Base-by-base conservation (phyloP, 2,888 invertebrate genomes). In the Melanotus villosus region DNA sequence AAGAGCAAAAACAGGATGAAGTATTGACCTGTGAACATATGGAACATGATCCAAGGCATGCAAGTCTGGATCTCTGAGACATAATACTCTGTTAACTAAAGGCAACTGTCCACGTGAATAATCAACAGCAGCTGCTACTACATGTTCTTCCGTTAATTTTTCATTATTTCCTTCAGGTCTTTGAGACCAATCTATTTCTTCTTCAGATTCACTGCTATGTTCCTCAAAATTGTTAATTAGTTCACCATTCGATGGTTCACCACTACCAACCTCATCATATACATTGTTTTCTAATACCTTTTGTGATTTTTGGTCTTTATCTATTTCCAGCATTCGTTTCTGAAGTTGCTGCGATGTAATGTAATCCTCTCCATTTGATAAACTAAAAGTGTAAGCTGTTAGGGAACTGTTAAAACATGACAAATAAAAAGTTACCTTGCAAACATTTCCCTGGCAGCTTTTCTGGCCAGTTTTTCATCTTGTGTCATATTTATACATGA, bases 361-460 rank as follows among this genome's bases (percentile, higher is more conserved):
- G 78, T 92, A 95, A 78, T 95, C 94, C 79, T 94, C 93, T 21
- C 93, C 94, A 84, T 95, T 94, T 1, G 94, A 93, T 50, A 96
- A 84, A 80, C 95, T 71, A 74, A 21, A 73, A 75, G 0, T 54
- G 26, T 26, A 26, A 7, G 26, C 26, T 7, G 4, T 5, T 26
- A 5, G 26, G 26, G 26, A 7, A 26, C 7, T 26, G 26, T 3
- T 2, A 16, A 43, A 16, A 6, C 3, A 18, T 23, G 14, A 26
- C 2, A 58, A n/a, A 23, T 14, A 4, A 3, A 1, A 32, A 14
- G 10, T 10, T 5, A 92, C 92, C 91, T 92, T n/a, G 92, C 91
- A 82, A 97, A 97, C 72, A 97, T 90, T 82, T 95, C 93, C 60
- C 93, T 88, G 0, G 96, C 97, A 0, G 97, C 96, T 84, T 92